A percentile compares a stretch with the other conserved stretches of the same genome.
These are phyloP conservation scores for Acanthurus lineatus DNA, from an alignment of 2,797 vertebrate genomes.

Conservation along the genomic window DNA sequence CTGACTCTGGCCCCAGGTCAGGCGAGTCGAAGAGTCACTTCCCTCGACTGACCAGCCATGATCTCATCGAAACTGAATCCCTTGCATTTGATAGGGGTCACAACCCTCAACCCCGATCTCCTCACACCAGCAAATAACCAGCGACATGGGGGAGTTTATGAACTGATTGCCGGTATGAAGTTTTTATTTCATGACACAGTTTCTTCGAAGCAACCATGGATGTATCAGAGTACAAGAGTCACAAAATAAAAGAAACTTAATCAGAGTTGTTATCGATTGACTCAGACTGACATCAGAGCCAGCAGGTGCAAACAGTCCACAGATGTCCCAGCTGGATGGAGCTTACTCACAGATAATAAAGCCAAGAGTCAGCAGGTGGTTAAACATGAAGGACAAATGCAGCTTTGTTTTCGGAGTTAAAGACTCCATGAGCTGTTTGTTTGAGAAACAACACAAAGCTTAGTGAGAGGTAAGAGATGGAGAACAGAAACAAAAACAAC, in stretches of 20 bases:
- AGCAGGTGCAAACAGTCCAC: slow-evolving; percentile 71
- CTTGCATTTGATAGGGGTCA: slow-evolving; percentile 17
- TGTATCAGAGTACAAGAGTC: slow-evolving; percentile 5
- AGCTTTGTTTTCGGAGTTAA: slow-evolving; percentile 70
- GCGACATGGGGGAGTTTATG: neutral
- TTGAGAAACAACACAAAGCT: slow-evolving; percentile 67
- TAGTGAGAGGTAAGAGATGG: slow-evolving; percentile 45
- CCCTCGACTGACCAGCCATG: slow-evolving; percentile 58
- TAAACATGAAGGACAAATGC: slow-evolving; percentile 70
- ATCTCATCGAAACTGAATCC: slow-evolving; percentile 60
- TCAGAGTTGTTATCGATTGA: slow-evolving; percentile 40
- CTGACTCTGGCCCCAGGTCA: slow-evolving; percentile 59
- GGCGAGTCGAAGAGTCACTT: slow-evolving; percentile 62
- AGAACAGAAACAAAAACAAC: slow-evolving; percentile 29
- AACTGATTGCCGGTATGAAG: neutral
- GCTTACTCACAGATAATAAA: slow-evolving; percentile 67
- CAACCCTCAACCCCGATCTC: slow-evolving; percentile 24
- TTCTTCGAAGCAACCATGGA: neutral
- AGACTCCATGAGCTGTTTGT: slow-evolving; percentile 68
- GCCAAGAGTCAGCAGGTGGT: slow-evolving; percentile 79
- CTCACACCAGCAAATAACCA: slow-evolving; percentile 9
- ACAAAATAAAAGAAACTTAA: slow-evolving; percentile 29
- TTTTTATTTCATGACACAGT: neutral
- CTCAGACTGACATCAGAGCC: slow-evolving; percentile 50
- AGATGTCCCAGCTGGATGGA: slow-evolving; percentile 57